phyloP scores from a whole-genome alignment of 2,888 invertebrate species.

The Congeria kusceri region DNA sequence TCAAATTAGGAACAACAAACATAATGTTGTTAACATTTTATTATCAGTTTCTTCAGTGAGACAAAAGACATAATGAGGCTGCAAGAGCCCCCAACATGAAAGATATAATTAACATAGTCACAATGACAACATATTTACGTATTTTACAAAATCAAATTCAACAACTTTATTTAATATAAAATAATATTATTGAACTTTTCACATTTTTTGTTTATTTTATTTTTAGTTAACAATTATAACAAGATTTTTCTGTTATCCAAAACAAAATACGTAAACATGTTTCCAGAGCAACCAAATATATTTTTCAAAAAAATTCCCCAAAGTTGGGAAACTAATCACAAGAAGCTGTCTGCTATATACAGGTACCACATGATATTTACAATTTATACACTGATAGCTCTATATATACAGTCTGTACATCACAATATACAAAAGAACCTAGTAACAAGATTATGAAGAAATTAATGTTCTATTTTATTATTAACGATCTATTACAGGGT shows the following conservation, averaged over 20 bases:
- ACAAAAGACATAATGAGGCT: conserved; percentile 59
- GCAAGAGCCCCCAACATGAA: conserved; percentile 56
- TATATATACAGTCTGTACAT: conserved; percentile 3
- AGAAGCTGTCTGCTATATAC: conserved; percentile 54
- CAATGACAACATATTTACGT: conserved; percentile 49
- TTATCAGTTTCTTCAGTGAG: conserved; percentile 60
- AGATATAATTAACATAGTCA: conserved; percentile 27
- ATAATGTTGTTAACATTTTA: conserved; percentile 63
- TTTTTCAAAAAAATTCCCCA: conserved; percentile 53
- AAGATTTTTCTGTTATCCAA: background rate
- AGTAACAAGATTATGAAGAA: no score
- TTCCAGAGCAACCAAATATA: conserved; percentile 42
- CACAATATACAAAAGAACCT: background rate
- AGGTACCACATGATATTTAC: conserved; percentile 33
- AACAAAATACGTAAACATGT: conserved; percentile 20
- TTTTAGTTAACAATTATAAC: no score
- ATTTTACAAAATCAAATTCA: background rate
- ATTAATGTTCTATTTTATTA: no score
- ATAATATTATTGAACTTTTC: background rate
- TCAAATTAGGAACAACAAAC: conserved; percentile 3
- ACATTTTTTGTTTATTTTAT: background rate
- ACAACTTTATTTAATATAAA: no score
- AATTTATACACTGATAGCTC: conserved; percentile 38
- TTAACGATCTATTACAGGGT: no score
- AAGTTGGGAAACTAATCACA: conserved; percentile 56